Base-by-base conservation (phyloP, 2,797 vertebrate genomes). In the Lacerta bilineata region DNA sequence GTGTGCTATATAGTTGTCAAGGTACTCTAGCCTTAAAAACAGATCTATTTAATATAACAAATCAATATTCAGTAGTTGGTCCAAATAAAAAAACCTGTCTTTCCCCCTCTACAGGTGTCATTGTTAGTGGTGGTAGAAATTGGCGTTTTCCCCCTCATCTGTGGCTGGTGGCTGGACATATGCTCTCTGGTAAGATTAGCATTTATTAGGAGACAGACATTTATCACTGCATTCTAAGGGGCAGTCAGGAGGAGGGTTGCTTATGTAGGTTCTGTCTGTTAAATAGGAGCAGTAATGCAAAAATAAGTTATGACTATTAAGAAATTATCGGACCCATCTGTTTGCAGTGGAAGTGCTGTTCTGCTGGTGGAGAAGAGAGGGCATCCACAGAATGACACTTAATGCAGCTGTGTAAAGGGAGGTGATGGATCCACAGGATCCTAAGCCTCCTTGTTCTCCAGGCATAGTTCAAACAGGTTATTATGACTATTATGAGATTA, bases 111-210 rank as follows among this genome's bases (percentile, higher is more conserved):
- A 29, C 92, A 99, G 98, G 99, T 99, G 89, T 99, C 98, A 88
- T 95, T 99, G 90, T 96, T 99, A 93, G 98, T 99, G 82, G 98
- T 99, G 88, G 98, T 99, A 94, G 98, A 99, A 96, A 99, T 99
- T 64, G 99, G 99, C 90, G 97, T 99, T 84, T 99, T 99, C 93
- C 99, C 98, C 50, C 98, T 99, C 83, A 99, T 99, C 94, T 99
- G 99, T 95, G 99, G 99, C 89, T 99, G 99, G 98, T 99, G 99
- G 99, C 97, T 99, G 50, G 99, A 99, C 96, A 98, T 99, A 96
- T 99, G 98, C 94, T 99, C 99, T n/a, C 95, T 99, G 98, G 99
- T 99, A 96, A 96, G 97, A 95, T 90, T 23, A 18, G 23, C 81
- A 87, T 82, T 80, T 66, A 61, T 87, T 87, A 1, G 11, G 7